A percentile compares a stretch with the other conserved stretches of the same genome.
Evolutionary conservation across 2,797 vertebrate species (phyloP).

Genomic region (Halcyon badia): DNA sequence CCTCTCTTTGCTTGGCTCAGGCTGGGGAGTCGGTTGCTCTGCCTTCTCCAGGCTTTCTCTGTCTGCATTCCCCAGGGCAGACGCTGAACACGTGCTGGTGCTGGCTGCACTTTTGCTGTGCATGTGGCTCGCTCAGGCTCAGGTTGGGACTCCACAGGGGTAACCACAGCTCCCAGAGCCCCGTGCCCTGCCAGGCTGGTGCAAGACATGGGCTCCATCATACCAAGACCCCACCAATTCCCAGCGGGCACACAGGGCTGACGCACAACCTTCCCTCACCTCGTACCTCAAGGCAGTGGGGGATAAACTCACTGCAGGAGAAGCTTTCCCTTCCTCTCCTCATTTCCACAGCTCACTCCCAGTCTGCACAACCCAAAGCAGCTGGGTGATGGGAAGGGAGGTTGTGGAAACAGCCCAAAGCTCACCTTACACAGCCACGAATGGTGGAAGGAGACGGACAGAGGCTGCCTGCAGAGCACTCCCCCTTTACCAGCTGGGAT

Average conservation of each 20-base stretch:
- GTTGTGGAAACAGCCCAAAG: neutral
- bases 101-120: neutral
- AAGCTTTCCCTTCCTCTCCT: neutral
- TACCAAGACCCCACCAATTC: neutral
- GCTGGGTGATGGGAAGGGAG: neutral
- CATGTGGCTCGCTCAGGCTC: neutral
- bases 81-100: neutral
- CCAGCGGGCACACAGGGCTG: neutral
- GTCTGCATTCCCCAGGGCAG: neutral
- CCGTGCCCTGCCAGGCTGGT: neutral
- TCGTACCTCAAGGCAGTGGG: neutral
- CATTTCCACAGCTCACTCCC: neutral
- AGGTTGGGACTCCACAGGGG: neutral
- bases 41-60: neutral
- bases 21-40: neutral
- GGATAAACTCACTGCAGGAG: neutral
- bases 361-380: neutral
- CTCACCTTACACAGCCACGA: fast-evolving
- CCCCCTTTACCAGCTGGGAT: neutral
- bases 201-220: neutral
- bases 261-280: neutral
- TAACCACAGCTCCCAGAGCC: neutral
- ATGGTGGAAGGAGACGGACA: neutral
- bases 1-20: neutral
- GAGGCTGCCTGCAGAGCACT: neutral